phyloP scores from a whole-genome alignment of 2,113 vertebrate species.

The Uropsilus gracilis region DNA sequence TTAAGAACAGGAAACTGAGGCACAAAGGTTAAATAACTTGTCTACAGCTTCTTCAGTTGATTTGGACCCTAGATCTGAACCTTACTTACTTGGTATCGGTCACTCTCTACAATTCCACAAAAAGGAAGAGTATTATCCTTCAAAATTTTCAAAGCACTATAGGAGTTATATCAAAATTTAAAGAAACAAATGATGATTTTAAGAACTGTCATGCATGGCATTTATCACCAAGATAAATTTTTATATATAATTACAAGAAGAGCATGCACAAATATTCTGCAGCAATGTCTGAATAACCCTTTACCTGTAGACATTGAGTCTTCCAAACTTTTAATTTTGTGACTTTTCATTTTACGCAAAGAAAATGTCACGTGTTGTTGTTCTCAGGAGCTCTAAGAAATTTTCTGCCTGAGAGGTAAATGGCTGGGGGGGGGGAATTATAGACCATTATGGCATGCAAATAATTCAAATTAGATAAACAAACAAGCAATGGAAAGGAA shows the following conservation, averaged over 20 bases:
- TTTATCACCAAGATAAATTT: neutral
- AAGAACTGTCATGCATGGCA: neutral
- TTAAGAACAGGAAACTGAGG: neutral
- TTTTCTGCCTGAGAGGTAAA: slow-evolving; percentile 66
- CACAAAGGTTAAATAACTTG: neutral
- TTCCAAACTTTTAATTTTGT: slow-evolving; percentile 17
- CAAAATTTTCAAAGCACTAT: neutral
- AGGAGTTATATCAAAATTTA: neutral
- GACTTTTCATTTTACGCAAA: slow-evolving; percentile 45
- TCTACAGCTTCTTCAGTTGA: neutral
- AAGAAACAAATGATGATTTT: neutral
- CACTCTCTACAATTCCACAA: neutral
- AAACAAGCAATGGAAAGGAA: slow-evolving; percentile 49
- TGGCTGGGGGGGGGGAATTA: slow-evolving; percentile 43
- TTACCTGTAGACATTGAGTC: neutral
- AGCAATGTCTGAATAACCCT: neutral
- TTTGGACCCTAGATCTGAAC: neutral
- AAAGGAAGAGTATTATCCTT: neutral
- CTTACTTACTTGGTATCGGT: neutral
- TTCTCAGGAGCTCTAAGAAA: slow-evolving; percentile 42
- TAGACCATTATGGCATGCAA: slow-evolving; percentile 56
- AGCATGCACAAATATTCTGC: neutral
- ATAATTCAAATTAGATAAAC: slow-evolving; percentile 69
- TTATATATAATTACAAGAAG: neutral
- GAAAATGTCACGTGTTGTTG: neutral